These are phyloP conservation scores for Haemorhous mexicanus DNA, from an alignment of 2,113 vertebrate genomes.

Conservation along the genomic window DNA sequence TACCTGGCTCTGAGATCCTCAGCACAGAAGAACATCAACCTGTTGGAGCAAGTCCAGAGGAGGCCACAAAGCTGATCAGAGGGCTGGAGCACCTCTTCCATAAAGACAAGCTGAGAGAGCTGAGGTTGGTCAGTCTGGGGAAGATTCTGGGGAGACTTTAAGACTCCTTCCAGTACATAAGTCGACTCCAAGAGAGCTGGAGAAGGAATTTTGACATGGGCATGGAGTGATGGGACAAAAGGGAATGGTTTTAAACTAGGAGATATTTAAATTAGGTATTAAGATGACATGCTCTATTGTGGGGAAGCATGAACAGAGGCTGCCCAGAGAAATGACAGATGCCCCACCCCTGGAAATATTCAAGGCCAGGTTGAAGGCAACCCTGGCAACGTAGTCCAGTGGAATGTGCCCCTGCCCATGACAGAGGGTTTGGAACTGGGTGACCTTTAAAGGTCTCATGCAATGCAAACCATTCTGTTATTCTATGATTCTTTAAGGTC, in stretches of 20 bases:
- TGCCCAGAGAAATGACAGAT: not conserved
- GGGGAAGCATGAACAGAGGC: rapidly evolving
- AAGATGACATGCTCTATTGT: rapidly evolving
- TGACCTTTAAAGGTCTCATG: not conserved
- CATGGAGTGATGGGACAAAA: not conserved
- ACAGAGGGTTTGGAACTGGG: not conserved
- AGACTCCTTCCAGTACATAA: not conserved
- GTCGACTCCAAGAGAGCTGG: rapidly evolving
- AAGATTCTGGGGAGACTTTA: not conserved
- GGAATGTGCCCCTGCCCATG: rapidly evolving
- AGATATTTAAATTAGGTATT: not conserved
- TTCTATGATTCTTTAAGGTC: not conserved
- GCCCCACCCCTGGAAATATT: not conserved
- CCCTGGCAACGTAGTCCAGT: rapidly evolving
- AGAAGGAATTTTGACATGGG: not conserved
- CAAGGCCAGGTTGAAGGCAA: rapidly evolving
- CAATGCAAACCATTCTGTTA: not conserved
- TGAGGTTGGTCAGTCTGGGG: not conserved
- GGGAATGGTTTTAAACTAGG: not conserved
- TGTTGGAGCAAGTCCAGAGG: not conserved
- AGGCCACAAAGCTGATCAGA: rapidly evolving
- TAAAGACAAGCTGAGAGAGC: not conserved
- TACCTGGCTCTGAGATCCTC: not conserved
- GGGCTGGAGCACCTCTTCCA: rapidly evolving
- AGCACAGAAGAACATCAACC: not conserved